Evolutionary conservation across 2,113 vertebrate species (phyloP).

Genomic region (Gambusia holbrooki): DNA sequence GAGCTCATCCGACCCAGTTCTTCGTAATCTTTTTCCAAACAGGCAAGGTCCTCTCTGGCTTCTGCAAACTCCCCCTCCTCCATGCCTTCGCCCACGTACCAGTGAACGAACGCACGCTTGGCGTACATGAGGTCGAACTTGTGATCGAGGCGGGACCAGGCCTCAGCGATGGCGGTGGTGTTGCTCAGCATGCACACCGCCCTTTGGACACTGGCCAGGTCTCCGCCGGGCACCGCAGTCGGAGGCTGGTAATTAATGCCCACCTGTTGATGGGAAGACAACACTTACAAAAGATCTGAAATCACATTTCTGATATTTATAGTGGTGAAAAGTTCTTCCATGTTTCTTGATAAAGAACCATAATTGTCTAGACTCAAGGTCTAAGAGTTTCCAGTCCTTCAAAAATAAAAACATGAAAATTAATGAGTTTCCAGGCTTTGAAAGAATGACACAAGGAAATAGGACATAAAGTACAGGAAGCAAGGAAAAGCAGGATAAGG

Average conservation of each 20-base stretch:
- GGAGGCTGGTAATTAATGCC: conserved; percentile 90
- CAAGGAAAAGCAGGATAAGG: not conserved
- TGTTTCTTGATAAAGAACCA: not conserved
- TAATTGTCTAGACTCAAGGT: not conserved
- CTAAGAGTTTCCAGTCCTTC: not conserved
- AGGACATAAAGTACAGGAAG: not conserved
- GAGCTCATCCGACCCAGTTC: conserved; percentile 78
- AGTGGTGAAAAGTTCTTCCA: not conserved
- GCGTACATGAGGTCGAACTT: conserved; percentile 92
- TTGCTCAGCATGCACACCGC: conserved; percentile 91
- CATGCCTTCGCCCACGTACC: conserved; percentile 92
- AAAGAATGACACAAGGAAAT: not conserved
- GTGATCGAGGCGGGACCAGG: conserved; percentile 88
- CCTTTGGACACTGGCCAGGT: conserved; percentile 86
- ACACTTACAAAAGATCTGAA: not conserved
- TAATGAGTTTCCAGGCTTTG: not conserved
- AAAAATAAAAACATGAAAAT: not conserved
- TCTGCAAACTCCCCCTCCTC: conserved; percentile 90
- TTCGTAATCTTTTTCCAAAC: conserved; percentile 89
- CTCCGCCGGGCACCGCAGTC: conserved; percentile 85
- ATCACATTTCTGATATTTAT: not conserved
- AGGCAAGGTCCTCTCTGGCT: conserved; percentile 88
- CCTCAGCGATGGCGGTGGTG: conserved; percentile 87
- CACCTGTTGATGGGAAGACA: conserved; percentile 74
- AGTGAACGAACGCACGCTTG: conserved; percentile 89